Evolutionary conservation across 2,888 invertebrate genomes (phyloP).

Genomic region (Oscheius sp.): DNA sequence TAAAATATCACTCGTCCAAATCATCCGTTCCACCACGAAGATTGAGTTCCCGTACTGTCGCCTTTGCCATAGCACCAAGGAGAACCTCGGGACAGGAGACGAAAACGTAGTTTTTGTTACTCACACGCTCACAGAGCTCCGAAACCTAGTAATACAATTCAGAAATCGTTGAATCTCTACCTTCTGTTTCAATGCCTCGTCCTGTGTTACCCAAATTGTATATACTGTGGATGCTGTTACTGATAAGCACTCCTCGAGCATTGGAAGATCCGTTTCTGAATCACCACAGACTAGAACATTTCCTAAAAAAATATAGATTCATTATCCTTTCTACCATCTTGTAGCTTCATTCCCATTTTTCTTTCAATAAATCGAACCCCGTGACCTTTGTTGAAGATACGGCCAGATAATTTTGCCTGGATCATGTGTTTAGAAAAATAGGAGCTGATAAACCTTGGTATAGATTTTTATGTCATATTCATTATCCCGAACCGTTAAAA

Average conservation of each 20-base stretch:
- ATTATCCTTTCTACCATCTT: constrained; percentile 31
- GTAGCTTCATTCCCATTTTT: constrained; percentile 52
- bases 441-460: constrained; percentile 41
- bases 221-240: constrained; percentile 48
- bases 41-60: constrained; percentile 58
- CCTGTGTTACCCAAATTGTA: constrained; percentile 63
- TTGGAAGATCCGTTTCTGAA: constrained; percentile 63
- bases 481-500: constrained; percentile 55
- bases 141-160: constrained; percentile 43
- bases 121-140: constrained; percentile 45
- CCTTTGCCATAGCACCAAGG: constrained; percentile 65
- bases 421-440: constrained; percentile 4
- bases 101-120: constrained; percentile 54
- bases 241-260: constrained; percentile 63
- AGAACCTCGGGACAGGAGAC: constrained; percentile 62
- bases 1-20: constrained; percentile 20
- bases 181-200: constrained; percentile 45
- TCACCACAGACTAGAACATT: constrained; percentile 65
- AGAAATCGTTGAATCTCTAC: constrained; percentile 12
- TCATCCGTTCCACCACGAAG: constrained; percentile 35
- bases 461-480: constrained; percentile 65
- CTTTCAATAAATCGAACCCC: constrained; percentile 57
- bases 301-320: constrained; percentile 25
- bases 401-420: constrained; percentile 50
- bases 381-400: constrained; percentile 65